These are phyloP conservation scores for Melanotaenia duboulayi DNA, from an alignment of 2,113 vertebrate genomes.

Conservation along the genomic window DNA sequence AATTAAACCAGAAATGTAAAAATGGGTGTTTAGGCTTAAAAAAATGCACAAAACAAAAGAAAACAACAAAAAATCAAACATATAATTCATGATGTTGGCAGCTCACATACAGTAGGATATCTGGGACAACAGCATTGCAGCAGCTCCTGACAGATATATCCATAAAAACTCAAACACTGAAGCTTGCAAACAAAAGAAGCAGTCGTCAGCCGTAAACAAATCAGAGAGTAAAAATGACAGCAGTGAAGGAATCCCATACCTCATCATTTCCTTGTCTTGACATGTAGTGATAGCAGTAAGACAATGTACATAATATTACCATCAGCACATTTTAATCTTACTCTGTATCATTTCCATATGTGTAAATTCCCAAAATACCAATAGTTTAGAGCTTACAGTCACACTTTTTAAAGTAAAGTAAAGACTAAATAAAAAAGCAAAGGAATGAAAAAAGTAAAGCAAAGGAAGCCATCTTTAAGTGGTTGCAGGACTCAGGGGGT, in stretches of 20 bases:
- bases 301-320: constrained; percentile 6
- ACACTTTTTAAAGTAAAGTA: constrained; percentile 1
- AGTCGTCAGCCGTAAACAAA: constrained; percentile 37
- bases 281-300: constrained; percentile 10
- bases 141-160: constrained; percentile 36
- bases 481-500: not conserved
- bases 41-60: constrained; percentile 20
- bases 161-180: constrained; percentile 26
- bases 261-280: constrained; percentile 11
- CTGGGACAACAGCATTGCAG: constrained; percentile 40
- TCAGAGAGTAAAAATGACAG: constrained; percentile 8
- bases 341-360: constrained; percentile 21
- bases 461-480: not conserved
- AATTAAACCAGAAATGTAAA: constrained; percentile 15
- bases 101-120: constrained; percentile 12
- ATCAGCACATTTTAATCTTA: not conserved
- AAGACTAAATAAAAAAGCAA: no score
- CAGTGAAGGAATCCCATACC: constrained; percentile 8
- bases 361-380: constrained; percentile 16
- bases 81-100: constrained; percentile 14
- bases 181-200: constrained; percentile 43
- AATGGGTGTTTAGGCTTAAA: not conserved
- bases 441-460: no score
- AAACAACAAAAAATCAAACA: no score
- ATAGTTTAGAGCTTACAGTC: not conserved